Evolutionary conservation across 30 jellyfish, hydroid and myxozoan species (phyloP).

Genomic region (Turritopsis dohrnii): DNA sequence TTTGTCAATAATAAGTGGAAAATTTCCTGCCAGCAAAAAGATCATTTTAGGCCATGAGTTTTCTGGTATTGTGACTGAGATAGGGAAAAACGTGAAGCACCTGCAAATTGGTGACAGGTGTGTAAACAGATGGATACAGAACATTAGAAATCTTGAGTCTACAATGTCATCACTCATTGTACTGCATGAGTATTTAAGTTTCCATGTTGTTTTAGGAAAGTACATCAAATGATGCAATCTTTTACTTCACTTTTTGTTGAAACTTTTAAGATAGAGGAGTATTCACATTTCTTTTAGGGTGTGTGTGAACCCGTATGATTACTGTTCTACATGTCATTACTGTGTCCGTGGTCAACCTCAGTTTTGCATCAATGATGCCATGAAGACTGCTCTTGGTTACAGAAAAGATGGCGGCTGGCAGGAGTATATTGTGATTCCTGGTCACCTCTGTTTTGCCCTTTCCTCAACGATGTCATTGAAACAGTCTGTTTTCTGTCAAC

Average conservation of each 20-base stretch:
- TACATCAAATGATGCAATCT: too few relatives aligned
- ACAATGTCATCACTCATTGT: too few relatives aligned
- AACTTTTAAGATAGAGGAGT: too few relatives aligned
- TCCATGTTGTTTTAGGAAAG: too few relatives aligned
- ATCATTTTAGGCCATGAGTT: slow-evolving; percentile 68
- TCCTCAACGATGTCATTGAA: slow-evolving; percentile 60
- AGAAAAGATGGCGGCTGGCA: slow-evolving; percentile 72
- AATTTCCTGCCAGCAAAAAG: slow-evolving; percentile 58
- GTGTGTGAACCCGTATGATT: slow-evolving; percentile 72
- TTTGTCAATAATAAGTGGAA: slow-evolving; percentile 45
- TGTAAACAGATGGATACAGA: not conserved
- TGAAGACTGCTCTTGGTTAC: slow-evolving; percentile 78
- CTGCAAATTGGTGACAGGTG: slow-evolving; percentile 76
- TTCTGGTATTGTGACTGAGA: slow-evolving; percentile 61
- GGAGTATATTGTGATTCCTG: slow-evolving; percentile 52
- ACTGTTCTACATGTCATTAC: slow-evolving; percentile 76
- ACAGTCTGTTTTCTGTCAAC: slow-evolving; percentile 79
- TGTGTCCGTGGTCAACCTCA: slow-evolving; percentile 83
- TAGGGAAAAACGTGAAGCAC: slow-evolving; percentile 53
- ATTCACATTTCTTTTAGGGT: too few relatives aligned
- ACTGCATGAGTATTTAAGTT: too few relatives aligned
- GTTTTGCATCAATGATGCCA: slow-evolving; percentile 68
- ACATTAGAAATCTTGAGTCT: too few relatives aligned
- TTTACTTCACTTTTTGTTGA: too few relatives aligned
- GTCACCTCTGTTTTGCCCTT: slow-evolving; percentile 49